phyloP scores from a whole-genome alignment of 2,113 vertebrate species.

The Burhinus oedicnemus region DNA sequence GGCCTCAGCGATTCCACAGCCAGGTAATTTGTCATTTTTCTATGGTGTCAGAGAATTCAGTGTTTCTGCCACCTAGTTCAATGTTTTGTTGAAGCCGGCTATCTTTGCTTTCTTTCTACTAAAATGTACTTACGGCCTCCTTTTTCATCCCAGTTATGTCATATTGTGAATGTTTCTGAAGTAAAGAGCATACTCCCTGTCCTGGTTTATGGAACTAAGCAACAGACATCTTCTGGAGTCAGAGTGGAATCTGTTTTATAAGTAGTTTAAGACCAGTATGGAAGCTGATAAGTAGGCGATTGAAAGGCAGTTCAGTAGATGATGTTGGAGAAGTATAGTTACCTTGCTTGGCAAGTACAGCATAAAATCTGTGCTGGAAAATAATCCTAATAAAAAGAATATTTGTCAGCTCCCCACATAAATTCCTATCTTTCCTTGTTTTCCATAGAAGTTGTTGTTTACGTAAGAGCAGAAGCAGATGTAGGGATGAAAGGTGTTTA shows the following conservation, averaged over 20 bases:
- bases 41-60: background rate
- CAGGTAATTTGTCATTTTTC: conserved; percentile 51
- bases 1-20: background rate
- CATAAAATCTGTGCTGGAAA: background rate
- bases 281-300: background rate
- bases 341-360: background rate
- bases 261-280: background rate
- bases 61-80: conserved; percentile 22
- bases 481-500: background rate
- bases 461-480: background rate
- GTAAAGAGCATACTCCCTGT: background rate
- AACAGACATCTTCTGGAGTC: background rate
- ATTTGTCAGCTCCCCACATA: background rate
- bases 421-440: background rate
- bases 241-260: background rate
- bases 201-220: background rate
- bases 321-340: background rate
- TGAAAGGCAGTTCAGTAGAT: background rate
- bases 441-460: background rate
- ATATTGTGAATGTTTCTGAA: background rate
- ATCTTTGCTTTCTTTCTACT: background rate
- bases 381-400: background rate
- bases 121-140: background rate
- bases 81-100: background rate
- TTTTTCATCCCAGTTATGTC: background rate